Base-by-base conservation (phyloP, 2,797 vertebrate species). In the Eospalax fontanierii region DNA sequence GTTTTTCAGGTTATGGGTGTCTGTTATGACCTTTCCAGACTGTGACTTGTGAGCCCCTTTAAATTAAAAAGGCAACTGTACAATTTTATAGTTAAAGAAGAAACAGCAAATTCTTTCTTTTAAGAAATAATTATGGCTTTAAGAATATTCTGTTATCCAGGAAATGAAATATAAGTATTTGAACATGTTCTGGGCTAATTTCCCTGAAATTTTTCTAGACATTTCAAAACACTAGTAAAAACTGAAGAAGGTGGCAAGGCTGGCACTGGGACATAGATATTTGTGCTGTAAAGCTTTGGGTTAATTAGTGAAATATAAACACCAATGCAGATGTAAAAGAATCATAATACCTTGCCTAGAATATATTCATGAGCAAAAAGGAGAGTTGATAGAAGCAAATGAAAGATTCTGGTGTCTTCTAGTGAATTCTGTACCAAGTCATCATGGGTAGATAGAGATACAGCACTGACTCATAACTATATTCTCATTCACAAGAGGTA, bases 1-100 rank as follows among this genome's bases (percentile, higher is more conserved):
- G 30, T 54, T 96, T 83, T 96, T 95, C 74, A 95, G 87, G 87
- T 24, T 87, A 80, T 92, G 70, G 65, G 84, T 63, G 11, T 91
- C 35, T 35, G 33, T 92, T 88, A 38, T 95, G 92, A 15, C 76
- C 30, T 57, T 92, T 11, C 63, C 7, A 75, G 1, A 2, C 18
- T 4, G 46, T 38, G 38, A 57, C 80, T 75, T 92, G 74, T 96
- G 93, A 92, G 92, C 24, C 4, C 35, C 71, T n/a, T 96, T 94
- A 90, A 94, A 59, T 93, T 96, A 93, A 59, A 43, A 1, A 86
- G 61, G 35, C 76, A 96, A 78, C 15, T 88, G 96, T 30, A 35
- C 30, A 70, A 59, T 75, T 96, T 83, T 93, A 43, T 81, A 59
- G 78, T 59, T 63, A 96, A 93, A 63, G 85, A 89, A 50, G 57